A percentile compares a stretch with the other conserved stretches of the same genome.
phyloP scores from a whole-genome alignment of 2,797 vertebrate genomes.

The Catamblyrhynchus diadema region DNA sequence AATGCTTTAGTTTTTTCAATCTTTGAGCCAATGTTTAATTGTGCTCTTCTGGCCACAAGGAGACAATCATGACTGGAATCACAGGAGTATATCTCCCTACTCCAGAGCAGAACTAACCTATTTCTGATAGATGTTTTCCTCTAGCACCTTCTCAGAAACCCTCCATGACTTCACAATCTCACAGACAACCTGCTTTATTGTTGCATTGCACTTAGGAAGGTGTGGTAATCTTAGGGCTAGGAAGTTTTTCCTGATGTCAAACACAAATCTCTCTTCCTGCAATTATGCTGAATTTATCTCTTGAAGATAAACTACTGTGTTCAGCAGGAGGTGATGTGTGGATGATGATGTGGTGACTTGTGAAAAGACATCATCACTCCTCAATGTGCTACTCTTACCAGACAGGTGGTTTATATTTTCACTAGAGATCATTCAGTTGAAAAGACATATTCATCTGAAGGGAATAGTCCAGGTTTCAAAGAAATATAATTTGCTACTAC shows the following conservation, averaged over 20 bases:
- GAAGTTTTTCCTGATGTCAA: not conserved
- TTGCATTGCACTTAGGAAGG: not conserved
- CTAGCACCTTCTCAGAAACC: not conserved
- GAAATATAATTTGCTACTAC: constrained; percentile 7
- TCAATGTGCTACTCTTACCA: not conserved
- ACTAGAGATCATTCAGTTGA: not conserved
- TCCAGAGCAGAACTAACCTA: not conserved
- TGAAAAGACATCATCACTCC: not conserved
- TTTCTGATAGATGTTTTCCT: not conserved
- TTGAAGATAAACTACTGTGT: not conserved
- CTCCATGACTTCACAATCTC: not conserved
- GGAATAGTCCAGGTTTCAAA: not conserved
- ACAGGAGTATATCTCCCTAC: not conserved
- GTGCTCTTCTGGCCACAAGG: not conserved
- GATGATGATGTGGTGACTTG: not conserved
- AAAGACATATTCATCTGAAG: not conserved
- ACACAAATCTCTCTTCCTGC: not conserved
- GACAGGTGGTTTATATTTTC: not conserved
- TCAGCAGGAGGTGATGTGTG: not conserved
- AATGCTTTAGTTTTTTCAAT: not conserved
- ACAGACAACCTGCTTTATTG: not conserved
- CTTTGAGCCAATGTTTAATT: not conserved
- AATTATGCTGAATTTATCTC: constrained; percentile 11
- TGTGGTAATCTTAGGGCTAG: not conserved
- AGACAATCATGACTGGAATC: not conserved